Base-by-base conservation (phyloP, 2,888 invertebrate species). In the Cerceris ruficornis region DNA sequence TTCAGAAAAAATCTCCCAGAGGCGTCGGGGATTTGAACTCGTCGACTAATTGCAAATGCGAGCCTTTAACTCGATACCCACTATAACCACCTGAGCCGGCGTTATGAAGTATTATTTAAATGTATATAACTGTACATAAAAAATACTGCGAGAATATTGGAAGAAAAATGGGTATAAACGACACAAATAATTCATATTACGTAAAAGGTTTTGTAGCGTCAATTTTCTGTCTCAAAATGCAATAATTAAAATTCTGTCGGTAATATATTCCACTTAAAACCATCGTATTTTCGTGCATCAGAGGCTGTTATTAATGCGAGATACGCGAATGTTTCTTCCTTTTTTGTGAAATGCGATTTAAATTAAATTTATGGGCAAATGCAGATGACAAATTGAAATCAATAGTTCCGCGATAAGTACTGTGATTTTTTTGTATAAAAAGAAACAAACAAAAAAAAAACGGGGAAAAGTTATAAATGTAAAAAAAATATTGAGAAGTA, bases 181-280 rank as follows among this genome's bases (percentile, higher is more conserved):
- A 55, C 4, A 17, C 2, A 17, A 17, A 55, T 55, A 28, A 17
- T 55, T 55, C 9, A 17, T 5, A 11, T 55, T 55, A 17, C n/a
- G 50, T 17, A 55, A 55, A 55, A 28, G 17, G 55, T 55, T 55
- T 55, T 17, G 55, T 55, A 17, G 55, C 17, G 7, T 55, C 55
- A 55, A 55, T 55, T 55, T 55, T 8, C 55, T 9, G 8, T 15
- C 28, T 28, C 17, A 7, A 11, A 55, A 17, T 55, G 55, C 11
- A 11, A 55, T 15, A 17, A 55, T 55, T 28, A 17, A 55, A 54
- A 54, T 54, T 50, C 13, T 13, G 15, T 6, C 54, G 15, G 55
- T 11, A 17, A 55, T 55, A 55, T 55, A 55, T 55, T 28, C 55
- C 55, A 55, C 55, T 55, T 55, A 55, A 55, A 55, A 55, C 9